These are phyloP conservation scores for Malacoraja senta DNA, from an alignment of 2,797 vertebrate species.

Conservation along the genomic window DNA sequence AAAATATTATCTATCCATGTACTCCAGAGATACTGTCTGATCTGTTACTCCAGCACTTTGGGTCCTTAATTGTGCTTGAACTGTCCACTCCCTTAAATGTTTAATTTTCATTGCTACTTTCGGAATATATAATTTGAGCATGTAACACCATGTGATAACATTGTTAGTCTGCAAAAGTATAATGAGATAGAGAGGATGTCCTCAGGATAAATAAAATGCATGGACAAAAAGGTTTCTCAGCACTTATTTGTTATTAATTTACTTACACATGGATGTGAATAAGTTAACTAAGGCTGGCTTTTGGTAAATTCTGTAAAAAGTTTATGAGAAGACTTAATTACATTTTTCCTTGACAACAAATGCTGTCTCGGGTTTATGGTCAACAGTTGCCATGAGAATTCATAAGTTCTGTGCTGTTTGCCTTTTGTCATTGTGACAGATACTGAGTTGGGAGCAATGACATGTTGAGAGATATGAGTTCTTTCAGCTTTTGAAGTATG, in stretches of 20 bases:
- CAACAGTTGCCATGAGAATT: constrained; percentile 16
- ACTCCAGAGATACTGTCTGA: too few relatives aligned
- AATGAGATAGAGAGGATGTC: neutral
- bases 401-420: neutral
- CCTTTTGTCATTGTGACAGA: neutral
- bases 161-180: neutral
- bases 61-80: neutral
- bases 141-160: neutral
- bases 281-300: neutral
- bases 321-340: constrained; percentile 15
- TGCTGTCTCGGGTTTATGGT: neutral
- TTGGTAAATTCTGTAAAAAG: neutral
- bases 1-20: too few relatives aligned
- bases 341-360: constrained; percentile 31
- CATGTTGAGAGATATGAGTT: neutral
- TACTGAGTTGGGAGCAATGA: neutral
- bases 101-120: neutral
- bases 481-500: neutral
- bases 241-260: neutral
- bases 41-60: too few relatives aligned
- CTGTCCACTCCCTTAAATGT: neutral
- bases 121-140: neutral
- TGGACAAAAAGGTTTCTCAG: neutral
- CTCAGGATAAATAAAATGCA: neutral
- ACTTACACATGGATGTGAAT: neutral